These are phyloP conservation scores for Odontomyia ornata DNA, from an alignment of 2,888 invertebrate genomes.

Conservation along the genomic window DNA sequence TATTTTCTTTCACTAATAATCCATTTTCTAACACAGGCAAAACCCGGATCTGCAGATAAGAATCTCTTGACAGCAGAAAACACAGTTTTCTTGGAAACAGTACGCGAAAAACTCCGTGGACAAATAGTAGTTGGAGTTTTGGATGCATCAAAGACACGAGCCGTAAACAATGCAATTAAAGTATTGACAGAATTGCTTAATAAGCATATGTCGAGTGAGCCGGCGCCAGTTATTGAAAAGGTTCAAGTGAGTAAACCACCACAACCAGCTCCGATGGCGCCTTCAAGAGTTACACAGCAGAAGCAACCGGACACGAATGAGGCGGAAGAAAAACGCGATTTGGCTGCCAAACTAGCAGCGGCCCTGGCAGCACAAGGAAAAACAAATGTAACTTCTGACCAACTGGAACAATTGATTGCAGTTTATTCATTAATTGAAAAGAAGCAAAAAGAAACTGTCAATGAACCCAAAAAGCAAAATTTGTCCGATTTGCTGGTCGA, in stretches of 20 bases:
- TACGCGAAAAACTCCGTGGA: constrained; percentile 63
- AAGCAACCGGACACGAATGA: constrained; percentile 54
- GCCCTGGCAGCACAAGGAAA: constrained; percentile 84
- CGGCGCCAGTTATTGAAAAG: background rate
- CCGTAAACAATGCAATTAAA: constrained; percentile 76
- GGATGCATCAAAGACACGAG: constrained; percentile 68
- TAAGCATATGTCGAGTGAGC: constrained; percentile 54
- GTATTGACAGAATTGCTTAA: constrained; percentile 76
- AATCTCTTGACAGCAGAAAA: constrained; percentile 74
- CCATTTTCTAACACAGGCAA: constrained; percentile 54
- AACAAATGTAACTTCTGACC: constrained; percentile 80
- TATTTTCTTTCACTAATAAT: constrained; percentile 59
- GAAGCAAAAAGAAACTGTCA: constrained; percentile 49
- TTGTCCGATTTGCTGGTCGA: constrained; percentile 55
- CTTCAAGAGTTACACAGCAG: background rate
- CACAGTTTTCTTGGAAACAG: constrained; percentile 66
- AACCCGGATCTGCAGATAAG: constrained; percentile 74
- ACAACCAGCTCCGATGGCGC: constrained; percentile 27
- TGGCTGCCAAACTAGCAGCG: constrained; percentile 77
- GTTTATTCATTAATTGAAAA: constrained; percentile 67
- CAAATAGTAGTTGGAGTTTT: constrained; percentile 75
- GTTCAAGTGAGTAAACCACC: constrained; percentile 50
- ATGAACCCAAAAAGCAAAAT: constrained; percentile 51
- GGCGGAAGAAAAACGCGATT: constrained; percentile 64
- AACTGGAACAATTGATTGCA: constrained; percentile 80